phyloP scores from a whole-genome alignment of 2,888 invertebrate genomes.

The Acleris literana region DNA sequence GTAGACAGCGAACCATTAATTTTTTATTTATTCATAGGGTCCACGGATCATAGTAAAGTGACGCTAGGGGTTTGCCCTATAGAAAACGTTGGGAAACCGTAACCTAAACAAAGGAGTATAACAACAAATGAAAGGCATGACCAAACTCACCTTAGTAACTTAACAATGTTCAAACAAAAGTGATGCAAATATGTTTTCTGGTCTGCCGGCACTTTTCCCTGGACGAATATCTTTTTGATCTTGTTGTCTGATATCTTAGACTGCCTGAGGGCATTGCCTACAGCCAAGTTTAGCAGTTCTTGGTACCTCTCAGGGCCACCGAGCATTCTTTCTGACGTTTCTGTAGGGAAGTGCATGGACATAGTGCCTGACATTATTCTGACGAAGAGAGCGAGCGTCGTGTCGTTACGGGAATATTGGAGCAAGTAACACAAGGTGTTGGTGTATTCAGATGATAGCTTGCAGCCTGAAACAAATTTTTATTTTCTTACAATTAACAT shows the following conservation, averaged over 20 bases:
- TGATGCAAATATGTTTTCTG: conserved; percentile 75
- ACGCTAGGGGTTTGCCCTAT: no score
- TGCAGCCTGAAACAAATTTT: conserved; percentile 72
- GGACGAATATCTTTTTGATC: conserved; percentile 66
- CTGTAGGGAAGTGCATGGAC: conserved; percentile 71
- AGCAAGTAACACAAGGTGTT: conserved; percentile 85
- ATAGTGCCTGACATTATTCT: conserved; percentile 85
- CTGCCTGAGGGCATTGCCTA: conserved; percentile 71
- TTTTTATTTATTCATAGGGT: no score
- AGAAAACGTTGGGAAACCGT: no score
- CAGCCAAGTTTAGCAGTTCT: conserved; percentile 65
- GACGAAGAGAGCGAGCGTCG: conserved; percentile 85
- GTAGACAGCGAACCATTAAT: no score
- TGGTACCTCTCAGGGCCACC: conserved; percentile 73
- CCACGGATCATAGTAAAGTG: no score
- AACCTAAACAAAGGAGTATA: no score
- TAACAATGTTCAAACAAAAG: conserved; percentile 72
- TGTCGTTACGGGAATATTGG: conserved; percentile 82
- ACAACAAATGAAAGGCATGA: conserved; percentile 6
- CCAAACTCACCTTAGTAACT: conserved; percentile 63
- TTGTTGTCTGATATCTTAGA: conserved; percentile 67
- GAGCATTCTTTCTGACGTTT: conserved; percentile 60
- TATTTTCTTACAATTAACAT: background rate
- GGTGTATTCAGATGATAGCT: conserved; percentile 84
- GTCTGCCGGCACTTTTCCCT: conserved; percentile 54